Evolutionary conservation across 1,140 invertebrate species (phyloP), one percentile per base, ranked within the genome.

Genomic region (Orchestia grillus): DNA sequence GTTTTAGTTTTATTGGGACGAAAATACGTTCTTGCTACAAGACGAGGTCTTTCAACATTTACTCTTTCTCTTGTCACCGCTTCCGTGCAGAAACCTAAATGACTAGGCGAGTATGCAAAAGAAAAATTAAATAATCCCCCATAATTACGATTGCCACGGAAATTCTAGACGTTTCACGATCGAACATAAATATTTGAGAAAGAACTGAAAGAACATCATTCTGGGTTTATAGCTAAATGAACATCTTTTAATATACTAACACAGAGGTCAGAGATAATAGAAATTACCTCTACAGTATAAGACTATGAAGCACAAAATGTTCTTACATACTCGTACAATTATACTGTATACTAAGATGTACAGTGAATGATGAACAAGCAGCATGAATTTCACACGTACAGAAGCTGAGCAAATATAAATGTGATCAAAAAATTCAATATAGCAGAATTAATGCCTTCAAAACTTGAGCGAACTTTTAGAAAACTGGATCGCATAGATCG

Each of bases 271-370:
- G n/a, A 90, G 88, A 44, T 90, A 77, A 77, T 77, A 36, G 41
- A 90, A 90, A 90, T 90, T 16, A 90, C 43, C 41, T 44, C 88
- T 90, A 90, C 36, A 42, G 4, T 16, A 44, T 44, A 90, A 90
- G 36, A 90, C 88, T 90, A 90, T 90, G n/a, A 44, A 44, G 88
- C 88, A 90, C 88, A 90, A 90, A 42, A 90, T 44, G 36, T 90
- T 41, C 88, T 44, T 90, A 90, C 4, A 90, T 90, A 90, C 88
- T 44, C 88, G n/a, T 42, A 90, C 88, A 90, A 90, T 90, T 90
- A 15, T 19, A 53, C n/a, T 53, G 19, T 36, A 77, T 77, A 36
- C 62, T 77, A 77, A 77, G 62, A 77, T 77, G 62, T 77, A 77
- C 62, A 77, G 28, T 77, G 41, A 90, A 90, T 90, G 88, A 90